Evolutionary conservation across 2,888 invertebrate species (phyloP).

Genomic region (Pachliopta kotzebuea): DNA sequence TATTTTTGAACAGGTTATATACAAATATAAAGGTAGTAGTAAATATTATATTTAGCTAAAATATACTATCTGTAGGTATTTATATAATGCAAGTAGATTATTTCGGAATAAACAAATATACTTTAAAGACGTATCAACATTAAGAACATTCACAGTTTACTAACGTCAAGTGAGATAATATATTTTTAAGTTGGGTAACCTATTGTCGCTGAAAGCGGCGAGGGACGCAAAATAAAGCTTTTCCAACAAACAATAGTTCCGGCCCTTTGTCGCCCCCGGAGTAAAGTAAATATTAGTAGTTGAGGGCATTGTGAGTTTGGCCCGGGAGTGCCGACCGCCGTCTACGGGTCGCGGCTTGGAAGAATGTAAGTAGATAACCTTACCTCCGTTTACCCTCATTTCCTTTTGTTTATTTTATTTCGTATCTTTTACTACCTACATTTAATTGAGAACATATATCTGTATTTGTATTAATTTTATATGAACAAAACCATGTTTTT

Average conservation of each 20-base stretch:
- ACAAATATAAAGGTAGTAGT: too few species aligned
- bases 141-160: conserved; percentile 43
- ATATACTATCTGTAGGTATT: too few species aligned
- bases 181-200: conserved; percentile 80
- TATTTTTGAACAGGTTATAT: too few species aligned
- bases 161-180: conserved; percentile 64
- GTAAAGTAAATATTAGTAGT: conserved; percentile 80
- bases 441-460: background rate
- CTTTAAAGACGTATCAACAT: conserved; percentile 9
- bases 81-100: conserved; percentile 22
- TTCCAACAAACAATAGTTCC: conserved; percentile 80
- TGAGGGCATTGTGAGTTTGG: conserved; percentile 59
- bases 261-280: conserved; percentile 75
- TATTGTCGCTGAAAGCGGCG: conserved; percentile 73
- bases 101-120: conserved; percentile 22
- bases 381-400: conserved; percentile 62
- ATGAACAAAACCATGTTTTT: background rate
- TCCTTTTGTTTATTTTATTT: conserved; percentile 69
- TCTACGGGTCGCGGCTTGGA: conserved; percentile 50
- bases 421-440: conserved; percentile 55
- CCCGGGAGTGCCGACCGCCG: conserved; percentile 36
- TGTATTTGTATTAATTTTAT: background rate
- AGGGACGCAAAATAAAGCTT: conserved; percentile 79
- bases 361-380: conserved; percentile 65
- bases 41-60: too few species aligned